Base-by-base conservation (phyloP, 1,140 invertebrate species). In the Oryctes rhinoceros region DNA sequence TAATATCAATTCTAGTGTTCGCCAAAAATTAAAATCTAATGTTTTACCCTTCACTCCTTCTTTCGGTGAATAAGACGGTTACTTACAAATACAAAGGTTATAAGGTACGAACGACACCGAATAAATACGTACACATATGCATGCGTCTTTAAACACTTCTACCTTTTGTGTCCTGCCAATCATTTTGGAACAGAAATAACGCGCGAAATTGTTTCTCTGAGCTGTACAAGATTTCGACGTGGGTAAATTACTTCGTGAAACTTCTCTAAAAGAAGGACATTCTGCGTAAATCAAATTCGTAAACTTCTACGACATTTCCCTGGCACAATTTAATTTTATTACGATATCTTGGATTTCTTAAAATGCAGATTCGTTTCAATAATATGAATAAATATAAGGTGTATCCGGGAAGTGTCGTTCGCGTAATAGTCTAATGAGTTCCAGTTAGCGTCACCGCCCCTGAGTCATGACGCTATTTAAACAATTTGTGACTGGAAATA, bases 401-500 rank as follows among this genome's bases (percentile, higher is more conserved):
- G 84, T 83, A 86, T 86, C 85, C 85, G 83, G 37, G 20, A 76
- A 76, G 47, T 76, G 75, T 20, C 75, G 37, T 76, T 47, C 20
- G 15, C 39, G 75, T 44, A 24, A 76, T 84, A 86, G 86, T 86
- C 87, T 88, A 89, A 88, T 89, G 88, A 88, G 88, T 85, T 84
- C 86, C 88, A 88, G 87, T 89, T 88, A 88, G 85, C 87, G 88
- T 88, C 88, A 85, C 80, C 79, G 84, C 85, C 84, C 65, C 85
- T 89, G 88, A 89, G 85, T 88, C 87, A 88, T 88, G 88, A 87
- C 84, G 87, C 88, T 88, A 89, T 89, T 89, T 88, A 88, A 89
- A 88, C 88, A 89, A 89, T 89, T 89, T 89, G 88, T 89, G 88
- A 89, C 86, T 88, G 85, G 88, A 89, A 89, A 89, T 88, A 89